A percentile compares a stretch with the other conserved stretches of the same genome.
phyloP scores from a whole-genome alignment of 2,888 invertebrate genomes.

The Tetragonisca angustula region DNA sequence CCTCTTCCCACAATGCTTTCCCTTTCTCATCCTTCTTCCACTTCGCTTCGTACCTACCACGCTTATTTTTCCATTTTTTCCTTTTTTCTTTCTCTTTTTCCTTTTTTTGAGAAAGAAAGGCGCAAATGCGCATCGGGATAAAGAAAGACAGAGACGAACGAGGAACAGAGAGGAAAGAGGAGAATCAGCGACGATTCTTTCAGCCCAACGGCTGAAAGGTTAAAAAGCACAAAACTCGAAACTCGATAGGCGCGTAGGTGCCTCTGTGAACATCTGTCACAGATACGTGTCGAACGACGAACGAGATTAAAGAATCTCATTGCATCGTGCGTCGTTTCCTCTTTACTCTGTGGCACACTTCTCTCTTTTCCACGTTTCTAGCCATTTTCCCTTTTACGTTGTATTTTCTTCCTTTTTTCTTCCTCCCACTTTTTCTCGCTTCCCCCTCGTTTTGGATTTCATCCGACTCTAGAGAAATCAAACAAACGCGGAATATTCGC shows the following conservation, averaged over 20 bases:
- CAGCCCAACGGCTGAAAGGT: slow-evolving; percentile 54
- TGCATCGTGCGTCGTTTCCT: slow-evolving; percentile 50
- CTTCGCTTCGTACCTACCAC: slow-evolving; percentile 11
- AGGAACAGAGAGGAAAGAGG: not conserved
- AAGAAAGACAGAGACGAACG: not conserved
- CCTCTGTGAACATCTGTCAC: slow-evolving; percentile 59
- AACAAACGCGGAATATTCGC: slow-evolving; percentile 23
- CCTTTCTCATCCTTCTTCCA: slow-evolving; percentile 11
- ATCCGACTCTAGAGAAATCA: slow-evolving; percentile 9
- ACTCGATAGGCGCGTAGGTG: slow-evolving; percentile 58
- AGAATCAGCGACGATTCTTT: slow-evolving; percentile 52
- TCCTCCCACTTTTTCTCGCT: no score
- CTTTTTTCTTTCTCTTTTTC: slow-evolving; percentile 8
- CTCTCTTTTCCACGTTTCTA: not conserved
- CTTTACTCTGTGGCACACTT: slow-evolving; percentile 22
- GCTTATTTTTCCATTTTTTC: slow-evolving; percentile 45
- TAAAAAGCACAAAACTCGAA: slow-evolving; percentile 66
- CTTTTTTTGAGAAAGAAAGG: slow-evolving; percentile 15
- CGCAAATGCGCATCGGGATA: not conserved
- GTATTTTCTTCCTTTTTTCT: not conserved
- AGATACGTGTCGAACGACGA: slow-evolving; percentile 51
- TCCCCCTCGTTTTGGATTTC: not conserved
- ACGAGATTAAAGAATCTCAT: slow-evolving; percentile 68
- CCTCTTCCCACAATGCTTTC: slow-evolving; percentile 25
- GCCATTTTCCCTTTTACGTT: not conserved